A percentile compares a stretch with the other conserved stretches of the same genome.
These are phyloP conservation scores for Cheirogaleus major DNA, from an alignment of 2,797 vertebrate species.

Conservation along the genomic window DNA sequence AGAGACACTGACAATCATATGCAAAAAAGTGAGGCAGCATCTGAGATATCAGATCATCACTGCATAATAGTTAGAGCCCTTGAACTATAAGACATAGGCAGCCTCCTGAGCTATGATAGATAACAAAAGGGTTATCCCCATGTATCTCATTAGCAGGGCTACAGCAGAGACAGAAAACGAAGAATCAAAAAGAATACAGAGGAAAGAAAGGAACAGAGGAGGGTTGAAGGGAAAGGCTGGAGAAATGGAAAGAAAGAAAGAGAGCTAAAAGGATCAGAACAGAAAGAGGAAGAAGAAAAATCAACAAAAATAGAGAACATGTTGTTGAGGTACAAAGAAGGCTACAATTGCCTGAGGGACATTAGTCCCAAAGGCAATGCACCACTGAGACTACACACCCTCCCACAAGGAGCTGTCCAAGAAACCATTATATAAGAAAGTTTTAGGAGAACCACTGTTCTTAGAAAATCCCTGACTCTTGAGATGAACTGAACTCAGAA, in stretches of 20 bases:
- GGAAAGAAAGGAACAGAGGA: not conserved
- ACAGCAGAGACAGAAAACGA: not conserved
- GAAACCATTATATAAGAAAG: constrained; percentile 39
- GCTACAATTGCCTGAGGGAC: not conserved
- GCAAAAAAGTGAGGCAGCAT: not conserved
- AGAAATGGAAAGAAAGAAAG: not conserved
- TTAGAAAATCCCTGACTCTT: not conserved
- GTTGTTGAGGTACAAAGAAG: not conserved
- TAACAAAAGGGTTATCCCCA: not conserved
- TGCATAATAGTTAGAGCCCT: not conserved
- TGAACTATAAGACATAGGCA: not conserved
- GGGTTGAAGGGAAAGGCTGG: not conserved
- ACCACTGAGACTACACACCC: not conserved
- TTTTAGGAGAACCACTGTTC: constrained; percentile 33
- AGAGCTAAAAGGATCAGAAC: not conserved
- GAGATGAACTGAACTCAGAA: constrained; percentile 35
- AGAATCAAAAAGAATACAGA: not conserved
- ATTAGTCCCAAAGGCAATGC: not conserved
- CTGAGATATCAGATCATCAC: not conserved
- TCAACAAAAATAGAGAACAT: not conserved
- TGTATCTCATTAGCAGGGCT: not conserved
- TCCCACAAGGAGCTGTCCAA: not conserved
- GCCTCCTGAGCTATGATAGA: not conserved
- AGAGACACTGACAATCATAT: not conserved
- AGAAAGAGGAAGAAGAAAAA: not conserved